A percentile compares a stretch with the other conserved stretches of the same genome.
These are phyloP conservation scores for Nephrotoma flavescens DNA, from an alignment of 2,888 invertebrate genomes.

Conservation along the genomic window DNA sequence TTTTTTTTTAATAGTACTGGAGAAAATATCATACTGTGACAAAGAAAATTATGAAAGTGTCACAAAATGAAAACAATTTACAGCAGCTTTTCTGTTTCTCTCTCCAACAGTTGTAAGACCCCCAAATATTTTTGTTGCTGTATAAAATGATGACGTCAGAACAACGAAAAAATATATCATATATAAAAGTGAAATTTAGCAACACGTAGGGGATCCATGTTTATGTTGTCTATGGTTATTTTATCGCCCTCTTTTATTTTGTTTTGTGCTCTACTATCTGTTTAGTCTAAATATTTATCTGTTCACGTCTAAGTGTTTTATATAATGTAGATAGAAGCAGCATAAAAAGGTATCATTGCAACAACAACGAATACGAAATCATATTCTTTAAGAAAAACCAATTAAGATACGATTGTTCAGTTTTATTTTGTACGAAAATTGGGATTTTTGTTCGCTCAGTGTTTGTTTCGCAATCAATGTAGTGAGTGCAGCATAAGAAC, in stretches of 20 bases:
- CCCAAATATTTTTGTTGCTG: too few species aligned
- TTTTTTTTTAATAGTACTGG: too few species aligned
- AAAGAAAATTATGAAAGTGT: background rate
- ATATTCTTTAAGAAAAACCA: background rate
- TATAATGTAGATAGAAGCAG: background rate
- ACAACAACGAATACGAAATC: background rate
- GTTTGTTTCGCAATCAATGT: background rate
- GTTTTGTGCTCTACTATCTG: background rate
- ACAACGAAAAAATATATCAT: too few species aligned
- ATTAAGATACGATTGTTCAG: background rate
- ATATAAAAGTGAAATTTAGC: too few species aligned
- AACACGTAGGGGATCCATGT: too few species aligned
- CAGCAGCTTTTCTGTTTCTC: too few species aligned
- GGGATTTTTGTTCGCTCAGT: background rate
- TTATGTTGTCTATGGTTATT: too few species aligned
- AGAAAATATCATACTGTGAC: background rate
- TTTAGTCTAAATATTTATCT: background rate
- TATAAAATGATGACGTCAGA: too few species aligned
- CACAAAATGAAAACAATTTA: background rate
- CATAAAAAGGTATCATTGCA: background rate
- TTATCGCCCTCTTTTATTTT: background rate
- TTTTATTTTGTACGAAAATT: background rate
- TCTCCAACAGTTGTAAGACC: too few species aligned
- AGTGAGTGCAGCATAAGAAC: too few species aligned
- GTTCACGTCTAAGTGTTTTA: background rate